Conservation (phyloP, 2,888 invertebrate genomes). For the Harpalus rubripes region DNA sequence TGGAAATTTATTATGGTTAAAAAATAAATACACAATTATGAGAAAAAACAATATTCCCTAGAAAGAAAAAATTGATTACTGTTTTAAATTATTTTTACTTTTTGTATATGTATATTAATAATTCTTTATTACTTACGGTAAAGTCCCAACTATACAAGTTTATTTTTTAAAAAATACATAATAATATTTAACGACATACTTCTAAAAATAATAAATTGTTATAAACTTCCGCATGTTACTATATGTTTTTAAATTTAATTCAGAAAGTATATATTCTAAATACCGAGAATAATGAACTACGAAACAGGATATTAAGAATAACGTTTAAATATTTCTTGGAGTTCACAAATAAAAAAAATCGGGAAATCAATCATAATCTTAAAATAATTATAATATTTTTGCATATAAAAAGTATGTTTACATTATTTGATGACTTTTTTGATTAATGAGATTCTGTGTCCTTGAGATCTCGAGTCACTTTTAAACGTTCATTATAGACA, state of each 20-base stretch:
- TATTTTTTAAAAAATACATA: not conserved
- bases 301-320: not conserved
- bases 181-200: not conserved
- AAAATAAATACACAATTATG: too few species aligned
- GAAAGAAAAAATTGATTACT: not conserved
- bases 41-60: not conserved
- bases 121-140: not conserved
- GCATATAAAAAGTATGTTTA: conserved; percentile 22
- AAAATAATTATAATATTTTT: conserved; percentile 32
- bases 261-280: not conserved
- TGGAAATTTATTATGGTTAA: too few species aligned
- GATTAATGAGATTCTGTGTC: conserved; percentile 15
- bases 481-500: not conserved
- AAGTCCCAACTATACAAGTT: not conserved
- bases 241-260: not conserved
- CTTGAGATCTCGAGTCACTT: conserved; percentile 22
- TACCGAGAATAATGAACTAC: not conserved
- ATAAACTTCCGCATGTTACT: not conserved
- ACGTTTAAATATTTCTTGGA: not conserved
- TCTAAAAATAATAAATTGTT: not conserved
- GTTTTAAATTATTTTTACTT: not conserved
- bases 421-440: conserved; percentile 29
- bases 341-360: not conserved
- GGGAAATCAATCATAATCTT: conserved; percentile 10
- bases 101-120: not conserved